Conservation (phyloP, 2,888 invertebrate species). For the Tipula lateralis region DNA sequence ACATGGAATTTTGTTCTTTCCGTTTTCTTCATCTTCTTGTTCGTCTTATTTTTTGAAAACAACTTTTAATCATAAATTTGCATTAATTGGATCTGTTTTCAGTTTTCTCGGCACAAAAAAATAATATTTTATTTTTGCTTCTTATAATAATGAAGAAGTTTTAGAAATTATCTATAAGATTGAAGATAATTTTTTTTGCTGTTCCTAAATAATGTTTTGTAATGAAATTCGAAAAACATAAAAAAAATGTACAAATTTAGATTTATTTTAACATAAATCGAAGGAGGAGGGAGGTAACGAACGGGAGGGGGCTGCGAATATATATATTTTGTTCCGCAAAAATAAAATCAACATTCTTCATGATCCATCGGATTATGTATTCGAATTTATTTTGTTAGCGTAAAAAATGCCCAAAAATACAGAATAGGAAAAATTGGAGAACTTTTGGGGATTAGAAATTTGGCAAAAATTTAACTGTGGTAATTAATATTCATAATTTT, state of each 20-base stretch:
- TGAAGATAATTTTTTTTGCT: not conserved
- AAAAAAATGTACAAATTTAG: not conserved
- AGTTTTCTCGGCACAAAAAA: not conserved
- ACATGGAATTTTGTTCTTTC: not conserved
- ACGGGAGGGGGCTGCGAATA: not conserved
- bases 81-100: not conserved
- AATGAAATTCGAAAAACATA: not conserved
- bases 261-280: not conserved
- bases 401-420: not conserved
- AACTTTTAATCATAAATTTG: conserved; percentile 11
- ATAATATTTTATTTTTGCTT: not conserved
- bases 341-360: not conserved
- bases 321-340: not conserved
- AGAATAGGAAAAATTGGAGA: not conserved
- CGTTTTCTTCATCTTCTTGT: too few relatives aligned
- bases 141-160: not conserved
- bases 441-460: conserved; percentile 14
- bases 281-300: not conserved
- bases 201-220: not conserved
- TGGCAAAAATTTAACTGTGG: not conserved
- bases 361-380: not conserved
- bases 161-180: not conserved
- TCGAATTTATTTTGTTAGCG: not conserved
- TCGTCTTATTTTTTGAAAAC: not conserved
- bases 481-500: not conserved